phyloP scores from a whole-genome alignment of 2,888 invertebrate genomes.

The Chrysolina oricalcia region DNA sequence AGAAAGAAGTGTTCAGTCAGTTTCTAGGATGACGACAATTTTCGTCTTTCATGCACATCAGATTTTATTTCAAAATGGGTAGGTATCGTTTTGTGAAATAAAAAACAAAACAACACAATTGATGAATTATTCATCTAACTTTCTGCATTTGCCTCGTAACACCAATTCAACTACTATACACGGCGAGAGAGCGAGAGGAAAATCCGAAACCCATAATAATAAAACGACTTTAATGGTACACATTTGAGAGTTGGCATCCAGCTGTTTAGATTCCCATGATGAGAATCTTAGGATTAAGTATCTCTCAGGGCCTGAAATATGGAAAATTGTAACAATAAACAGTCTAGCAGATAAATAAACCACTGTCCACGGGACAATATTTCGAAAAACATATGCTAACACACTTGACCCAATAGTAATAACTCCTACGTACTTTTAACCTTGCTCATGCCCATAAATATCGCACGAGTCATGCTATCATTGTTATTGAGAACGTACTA shows the following conservation, averaged over 20 bases:
- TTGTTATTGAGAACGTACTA: conserved; percentile 29
- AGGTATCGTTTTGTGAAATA: no score
- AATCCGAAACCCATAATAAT: conserved; percentile 15
- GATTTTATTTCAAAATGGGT: no score
- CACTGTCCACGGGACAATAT: conserved; percentile 15
- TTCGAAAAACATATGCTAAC: conserved; percentile 34
- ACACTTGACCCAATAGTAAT: conserved; percentile 44
- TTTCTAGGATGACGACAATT: no score
- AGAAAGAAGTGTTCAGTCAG: no score
- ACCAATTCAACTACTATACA: not conserved
- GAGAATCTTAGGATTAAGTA: not conserved
- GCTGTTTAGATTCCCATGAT: not conserved
- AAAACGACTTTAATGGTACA: not conserved
- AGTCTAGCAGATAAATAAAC: conserved; percentile 10
- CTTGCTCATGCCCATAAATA: conserved; percentile 48
- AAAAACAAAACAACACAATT: no score
- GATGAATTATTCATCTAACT: no score
- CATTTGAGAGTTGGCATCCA: conserved; percentile 14
- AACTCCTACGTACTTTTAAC: conserved; percentile 41
- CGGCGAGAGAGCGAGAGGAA: not conserved
- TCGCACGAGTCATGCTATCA: conserved; percentile 40
- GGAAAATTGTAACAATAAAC: conserved; percentile 12
- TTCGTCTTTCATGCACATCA: no score
- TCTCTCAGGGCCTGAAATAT: not conserved
- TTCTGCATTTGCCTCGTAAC: no score